These are phyloP conservation scores for Tragelaphus strepsiceros DNA, from an alignment of 2,113 vertebrate species.

Conservation along the genomic window DNA sequence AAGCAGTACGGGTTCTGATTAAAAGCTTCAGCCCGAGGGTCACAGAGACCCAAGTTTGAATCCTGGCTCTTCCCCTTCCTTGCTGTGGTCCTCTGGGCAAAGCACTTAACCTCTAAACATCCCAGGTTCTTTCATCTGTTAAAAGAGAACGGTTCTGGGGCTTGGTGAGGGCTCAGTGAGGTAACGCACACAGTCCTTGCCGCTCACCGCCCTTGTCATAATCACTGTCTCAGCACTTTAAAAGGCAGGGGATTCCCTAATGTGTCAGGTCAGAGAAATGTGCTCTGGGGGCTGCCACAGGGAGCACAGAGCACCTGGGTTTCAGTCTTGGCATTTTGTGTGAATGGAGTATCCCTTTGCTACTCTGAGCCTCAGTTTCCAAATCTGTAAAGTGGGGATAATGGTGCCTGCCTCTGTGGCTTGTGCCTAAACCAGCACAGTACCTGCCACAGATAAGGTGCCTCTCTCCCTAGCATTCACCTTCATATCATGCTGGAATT, in stretches of 20 bases:
- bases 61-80: neutral
- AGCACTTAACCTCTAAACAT: neutral
- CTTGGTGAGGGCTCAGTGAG: neutral
- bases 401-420: accelerated
- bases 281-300: neutral
- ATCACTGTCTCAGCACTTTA: neutral
- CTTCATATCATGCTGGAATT: neutral
- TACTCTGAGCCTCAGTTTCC: neutral
- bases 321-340: neutral
- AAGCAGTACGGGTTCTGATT: neutral
- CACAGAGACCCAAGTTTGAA: neutral
- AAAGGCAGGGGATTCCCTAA: neutral
- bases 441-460: neutral
- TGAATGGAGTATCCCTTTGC: neutral
- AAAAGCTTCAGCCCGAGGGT: neutral
- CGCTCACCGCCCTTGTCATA: neutral
- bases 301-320: neutral
- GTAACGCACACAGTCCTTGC: neutral
- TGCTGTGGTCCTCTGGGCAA: neutral
- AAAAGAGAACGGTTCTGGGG: neutral
- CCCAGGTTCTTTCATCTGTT: neutral
- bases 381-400: neutral
- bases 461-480: neutral
- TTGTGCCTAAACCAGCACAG: neutral
- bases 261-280: neutral